These are phyloP conservation scores for Pseudopleuronectes americanus DNA, from an alignment of 2,797 vertebrate species.

Conservation along the genomic window DNA sequence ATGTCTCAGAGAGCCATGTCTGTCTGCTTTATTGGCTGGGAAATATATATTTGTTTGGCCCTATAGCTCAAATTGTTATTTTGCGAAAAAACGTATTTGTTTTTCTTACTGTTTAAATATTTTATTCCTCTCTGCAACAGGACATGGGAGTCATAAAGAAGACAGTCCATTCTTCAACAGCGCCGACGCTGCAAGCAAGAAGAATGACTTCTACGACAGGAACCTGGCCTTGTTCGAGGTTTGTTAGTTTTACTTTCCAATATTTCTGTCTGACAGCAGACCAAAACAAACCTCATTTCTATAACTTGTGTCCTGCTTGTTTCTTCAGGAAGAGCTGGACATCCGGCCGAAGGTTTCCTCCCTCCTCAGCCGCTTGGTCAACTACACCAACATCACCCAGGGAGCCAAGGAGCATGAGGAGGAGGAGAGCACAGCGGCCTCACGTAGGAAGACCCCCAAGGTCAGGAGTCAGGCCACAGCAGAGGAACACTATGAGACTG, in stretches of 20 bases:
- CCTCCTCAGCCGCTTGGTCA: conserved; percentile 96
- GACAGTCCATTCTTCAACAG: conserved; percentile 93
- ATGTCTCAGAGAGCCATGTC: background rate
- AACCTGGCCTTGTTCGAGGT: conserved; percentile 98
- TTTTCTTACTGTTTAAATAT: background rate
- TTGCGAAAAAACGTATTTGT: background rate
- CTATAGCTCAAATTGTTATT: background rate
- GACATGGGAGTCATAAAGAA: conserved; percentile 93
- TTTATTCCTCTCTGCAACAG: conserved; percentile 68
- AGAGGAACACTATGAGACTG: conserved; percentile 23
- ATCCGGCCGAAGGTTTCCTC: conserved; percentile 98
- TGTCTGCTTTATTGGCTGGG: background rate
- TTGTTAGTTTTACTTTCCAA: background rate
- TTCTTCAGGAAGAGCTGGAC: conserved; percentile 93
- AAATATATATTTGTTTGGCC: background rate
- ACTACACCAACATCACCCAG: conserved; percentile 96
- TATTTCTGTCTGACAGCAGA: background rate
- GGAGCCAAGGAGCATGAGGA: conserved; percentile 98
- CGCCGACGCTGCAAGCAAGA: conserved; percentile 85
- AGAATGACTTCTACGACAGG: conserved; percentile 93
- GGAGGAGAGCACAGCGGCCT: conserved; percentile 88
- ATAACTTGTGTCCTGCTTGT: background rate
- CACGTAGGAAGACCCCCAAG: conserved; percentile 90
- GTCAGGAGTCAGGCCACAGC: conserved; percentile 75
- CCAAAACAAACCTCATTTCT: background rate